phyloP scores from a whole-genome alignment of 2,888 invertebrate genomes.

The Chymomyza amoena region DNA sequence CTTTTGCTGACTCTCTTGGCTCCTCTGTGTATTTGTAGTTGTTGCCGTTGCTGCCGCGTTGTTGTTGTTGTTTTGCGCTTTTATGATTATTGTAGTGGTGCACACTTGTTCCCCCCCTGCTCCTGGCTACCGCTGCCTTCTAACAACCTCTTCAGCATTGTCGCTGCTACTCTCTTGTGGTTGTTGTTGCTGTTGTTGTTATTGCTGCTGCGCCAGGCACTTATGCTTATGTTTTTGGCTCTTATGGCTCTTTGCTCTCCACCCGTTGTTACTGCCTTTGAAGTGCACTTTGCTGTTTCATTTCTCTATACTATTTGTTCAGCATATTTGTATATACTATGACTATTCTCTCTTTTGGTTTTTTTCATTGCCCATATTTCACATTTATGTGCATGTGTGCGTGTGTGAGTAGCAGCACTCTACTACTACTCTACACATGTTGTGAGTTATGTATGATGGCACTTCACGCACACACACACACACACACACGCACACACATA shows the following conservation, averaged over 20 bases:
- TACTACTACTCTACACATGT: neutral
- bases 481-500: no score
- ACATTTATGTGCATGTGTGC: neutral
- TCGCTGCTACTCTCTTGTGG: neutral
- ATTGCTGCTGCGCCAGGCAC: neutral
- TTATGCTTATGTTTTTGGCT: constrained; percentile 1
- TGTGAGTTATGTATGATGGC: neutral
- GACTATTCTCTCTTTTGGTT: neutral
- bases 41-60: neutral
- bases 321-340: constrained; percentile 2
- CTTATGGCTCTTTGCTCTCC: constrained; percentile 2
- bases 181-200: constrained; percentile 4
- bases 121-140: neutral
- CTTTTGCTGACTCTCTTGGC: neutral
- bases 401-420: neutral
- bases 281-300: constrained; percentile 75
- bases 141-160: neutral
- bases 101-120: constrained; percentile 33
- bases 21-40: neutral
- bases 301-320: constrained; percentile 61
- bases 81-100: constrained; percentile 71
- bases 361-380: neutral
- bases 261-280: constrained; percentile 43
- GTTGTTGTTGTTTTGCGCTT: constrained; percentile 62
- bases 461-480: neutral